phyloP scores from a whole-genome alignment of 2,888 invertebrate species.

The Rotaria magnacalcarata region DNA sequence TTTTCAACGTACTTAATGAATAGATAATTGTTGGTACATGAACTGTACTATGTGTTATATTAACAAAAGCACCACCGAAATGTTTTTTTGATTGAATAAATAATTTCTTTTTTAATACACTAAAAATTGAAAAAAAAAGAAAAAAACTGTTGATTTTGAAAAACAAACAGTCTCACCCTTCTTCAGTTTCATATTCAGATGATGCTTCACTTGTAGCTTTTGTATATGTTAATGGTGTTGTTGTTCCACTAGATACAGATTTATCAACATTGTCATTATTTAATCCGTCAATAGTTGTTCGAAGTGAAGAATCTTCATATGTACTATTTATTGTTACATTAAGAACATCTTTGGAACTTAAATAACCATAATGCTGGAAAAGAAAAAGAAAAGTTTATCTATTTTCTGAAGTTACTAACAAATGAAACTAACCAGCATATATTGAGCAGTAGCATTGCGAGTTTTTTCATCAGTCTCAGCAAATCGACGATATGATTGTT shows the following conservation, averaged over 20 bases:
- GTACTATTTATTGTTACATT: neutral
- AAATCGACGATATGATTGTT: constrained; percentile 27
- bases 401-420: neutral
- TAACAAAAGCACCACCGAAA: constrained; percentile 4
- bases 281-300: neutral
- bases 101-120: constrained; percentile 4
- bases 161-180: neutral
- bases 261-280: neutral
- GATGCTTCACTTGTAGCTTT: constrained; percentile 7
- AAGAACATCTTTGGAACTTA: neutral
- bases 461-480: neutral
- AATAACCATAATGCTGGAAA: constrained; percentile 1
- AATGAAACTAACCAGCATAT: neutral
- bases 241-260: neutral
- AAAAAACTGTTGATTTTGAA: neutral
- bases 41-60: constrained; percentile 40
- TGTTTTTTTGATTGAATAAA: constrained; percentile 23
- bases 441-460: neutral
- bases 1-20: neutral
- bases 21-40: constrained; percentile 45
- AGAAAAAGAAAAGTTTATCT: neutral
- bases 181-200: neutral
- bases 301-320: neutral
- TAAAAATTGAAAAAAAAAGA: neutral
- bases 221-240: neutral